Conservation (phyloP, 2,113 vertebrate genomes). For the Regulus satrapa region DNA sequence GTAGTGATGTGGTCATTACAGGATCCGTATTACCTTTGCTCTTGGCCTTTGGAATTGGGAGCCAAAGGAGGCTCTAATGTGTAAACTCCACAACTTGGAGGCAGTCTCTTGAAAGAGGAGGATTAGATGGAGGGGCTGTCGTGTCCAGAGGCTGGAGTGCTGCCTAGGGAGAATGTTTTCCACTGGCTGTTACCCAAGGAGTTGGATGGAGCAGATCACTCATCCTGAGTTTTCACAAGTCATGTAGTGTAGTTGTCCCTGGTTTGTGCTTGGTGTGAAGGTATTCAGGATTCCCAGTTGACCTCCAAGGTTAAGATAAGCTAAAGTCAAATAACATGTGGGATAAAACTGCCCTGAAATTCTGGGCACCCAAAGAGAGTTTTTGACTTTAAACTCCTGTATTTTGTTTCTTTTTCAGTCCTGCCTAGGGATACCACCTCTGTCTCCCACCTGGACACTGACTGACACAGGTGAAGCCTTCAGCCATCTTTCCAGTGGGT, state of each 20-base stretch:
- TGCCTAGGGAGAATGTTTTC: not conserved
- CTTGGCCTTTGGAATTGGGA: not conserved
- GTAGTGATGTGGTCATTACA: not conserved
- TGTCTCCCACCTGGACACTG: fast-evolving
- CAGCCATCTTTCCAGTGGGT: fast-evolving
- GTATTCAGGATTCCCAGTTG: not conserved
- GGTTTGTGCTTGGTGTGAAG: not conserved
- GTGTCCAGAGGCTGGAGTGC: not conserved
- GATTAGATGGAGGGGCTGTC: not conserved
- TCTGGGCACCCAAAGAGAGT: not conserved
- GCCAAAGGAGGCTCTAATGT: not conserved
- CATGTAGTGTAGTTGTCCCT: not conserved
- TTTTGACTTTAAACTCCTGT: not conserved
- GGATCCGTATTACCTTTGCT: not conserved
- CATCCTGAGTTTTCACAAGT: not conserved
- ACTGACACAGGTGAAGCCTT: not conserved
- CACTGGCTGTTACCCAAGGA: not conserved
- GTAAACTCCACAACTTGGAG: not conserved
- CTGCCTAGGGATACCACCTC: not conserved
- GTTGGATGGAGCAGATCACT: not conserved
- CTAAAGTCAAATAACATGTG: not conserved
- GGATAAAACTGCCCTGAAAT: not conserved
- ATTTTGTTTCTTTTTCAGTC: not conserved
- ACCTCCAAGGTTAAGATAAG: not conserved
- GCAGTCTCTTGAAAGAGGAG: not conserved